phyloP scores from a whole-genome alignment of 2,797 vertebrate species.

The Bryconaethiops microstoma region DNA sequence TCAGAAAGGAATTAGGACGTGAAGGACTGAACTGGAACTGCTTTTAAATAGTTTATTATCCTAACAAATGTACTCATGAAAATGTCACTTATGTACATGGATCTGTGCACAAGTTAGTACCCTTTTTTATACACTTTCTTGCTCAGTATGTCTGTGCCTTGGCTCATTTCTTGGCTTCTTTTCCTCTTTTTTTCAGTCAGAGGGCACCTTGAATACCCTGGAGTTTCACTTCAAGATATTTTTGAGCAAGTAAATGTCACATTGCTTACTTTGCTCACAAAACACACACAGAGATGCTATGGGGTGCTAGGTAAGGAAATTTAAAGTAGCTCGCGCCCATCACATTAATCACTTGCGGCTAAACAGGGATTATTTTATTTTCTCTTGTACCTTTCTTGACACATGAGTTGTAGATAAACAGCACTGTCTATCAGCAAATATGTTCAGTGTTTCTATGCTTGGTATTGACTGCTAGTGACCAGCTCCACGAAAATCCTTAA shows the following conservation, averaged over 20 bases:
- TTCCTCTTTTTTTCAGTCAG: not conserved
- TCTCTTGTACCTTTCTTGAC: constrained; percentile 17
- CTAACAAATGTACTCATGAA: not conserved
- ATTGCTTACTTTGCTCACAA: not conserved
- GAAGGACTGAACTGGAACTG: too few species aligned
- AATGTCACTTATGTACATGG: not conserved
- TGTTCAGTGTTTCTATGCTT: constrained; percentile 12
- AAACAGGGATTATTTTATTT: constrained; percentile 29
- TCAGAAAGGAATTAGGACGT: too few species aligned
- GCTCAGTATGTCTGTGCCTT: not conserved
- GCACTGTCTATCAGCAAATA: constrained; percentile 16
- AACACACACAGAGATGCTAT: not conserved
- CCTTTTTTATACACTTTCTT: not conserved
- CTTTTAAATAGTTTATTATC: too few species aligned
- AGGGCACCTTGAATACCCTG: not conserved
- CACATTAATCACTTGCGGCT: constrained; percentile 7
- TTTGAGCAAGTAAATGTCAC: constrained; percentile 3
- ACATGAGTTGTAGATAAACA: constrained; percentile 24
- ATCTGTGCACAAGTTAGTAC: not conserved
- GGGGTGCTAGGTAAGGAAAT: not conserved
- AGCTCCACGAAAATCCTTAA: not conserved
- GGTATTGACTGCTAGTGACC: constrained; percentile 5
- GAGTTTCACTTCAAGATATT: not conserved
- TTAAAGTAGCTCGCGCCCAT: not conserved
- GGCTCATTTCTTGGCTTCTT: not conserved